Evolutionary conservation across 92 coral and sea anemone genomes (phyloP), one percentile per base, ranked within the genome.

Genomic region (Micromussa lordhowensis): DNA sequence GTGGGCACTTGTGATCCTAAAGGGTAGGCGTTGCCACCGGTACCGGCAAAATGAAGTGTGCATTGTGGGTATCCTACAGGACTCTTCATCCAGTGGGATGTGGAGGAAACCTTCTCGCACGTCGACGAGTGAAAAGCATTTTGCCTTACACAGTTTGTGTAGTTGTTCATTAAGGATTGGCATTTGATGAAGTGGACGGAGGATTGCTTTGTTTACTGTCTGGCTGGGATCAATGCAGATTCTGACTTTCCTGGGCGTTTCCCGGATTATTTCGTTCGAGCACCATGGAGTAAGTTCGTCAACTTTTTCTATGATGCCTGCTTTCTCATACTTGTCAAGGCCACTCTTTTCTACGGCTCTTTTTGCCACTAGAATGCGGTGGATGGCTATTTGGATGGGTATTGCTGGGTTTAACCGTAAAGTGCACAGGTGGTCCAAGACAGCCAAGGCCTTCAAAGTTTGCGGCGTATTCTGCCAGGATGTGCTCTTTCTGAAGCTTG

Each of bases 231-330:
- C 88, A 40, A 91, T 87, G 76, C 94, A 88, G 16, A 88, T 84
- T 75, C 92, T 66, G 90, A 92, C 89, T 58, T 92, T 92, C 77
- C 85, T 88, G 76, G 94, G 90, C 22, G 92, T 88, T 69, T 84
- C 87, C 57, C 86, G 59, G 61, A 92, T 86, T 51, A 92, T 80
- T 66, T 84, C 92, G 58, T 92, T 89, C 54, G 84, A 87, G 66
- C 91, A 89, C 92, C 92, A 92, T 57, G 86, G 85, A 29, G 95
- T 89, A 32, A 91, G 92, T 70, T 84, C 92, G 31, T 77, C 74
- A 44, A 92, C 94, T 77, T 92, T 89, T 8, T 38, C 38, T 57
- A 92, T 85, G 64, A 90, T 79, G 57, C 93, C 90, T n/a, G 40
- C 87, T 59, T 75, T 79, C 34, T 54, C 89, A 57, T 86, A 93